Percentiles rank a stretch among this genome's conserved stretches.
Evolutionary conservation across 2,888 invertebrate genomes (phyloP).

Genomic region (Pachliopta kotzebuea): DNA sequence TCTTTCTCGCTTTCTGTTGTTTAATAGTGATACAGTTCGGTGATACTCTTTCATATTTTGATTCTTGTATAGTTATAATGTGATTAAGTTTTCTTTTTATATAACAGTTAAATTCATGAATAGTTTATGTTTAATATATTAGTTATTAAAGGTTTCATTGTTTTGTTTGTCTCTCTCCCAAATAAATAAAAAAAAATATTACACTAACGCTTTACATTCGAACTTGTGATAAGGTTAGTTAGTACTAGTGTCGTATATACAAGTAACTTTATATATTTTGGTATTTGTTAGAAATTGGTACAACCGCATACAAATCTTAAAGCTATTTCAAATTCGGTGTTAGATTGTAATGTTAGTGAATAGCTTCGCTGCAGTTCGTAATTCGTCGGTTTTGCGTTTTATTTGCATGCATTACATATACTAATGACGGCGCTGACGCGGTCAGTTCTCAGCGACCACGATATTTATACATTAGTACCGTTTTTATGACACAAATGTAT

Average conservation of each 20-base stretch:
- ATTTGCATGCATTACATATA: constrained; percentile 10
- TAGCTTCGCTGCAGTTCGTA: constrained; percentile 35
- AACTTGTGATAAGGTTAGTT: no score
- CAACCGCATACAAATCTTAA: neutral
- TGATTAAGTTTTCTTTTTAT: no score
- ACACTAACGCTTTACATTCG: no score
- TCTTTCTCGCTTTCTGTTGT: constrained; percentile 5
- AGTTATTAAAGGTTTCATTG: no score
- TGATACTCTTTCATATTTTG: neutral
- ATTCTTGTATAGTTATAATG: no score
- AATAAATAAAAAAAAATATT: no score
- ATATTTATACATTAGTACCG: constrained; percentile 7
- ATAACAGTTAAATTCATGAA: no score
- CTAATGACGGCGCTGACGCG: constrained; percentile 11
- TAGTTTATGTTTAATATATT: no score
- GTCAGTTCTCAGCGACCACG: constrained; percentile 5
- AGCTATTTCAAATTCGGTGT: constrained; percentile 16
- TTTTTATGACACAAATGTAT: neutral
- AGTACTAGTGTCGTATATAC: no score
- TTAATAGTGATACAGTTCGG: neutral
- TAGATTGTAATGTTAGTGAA: constrained; percentile 19
- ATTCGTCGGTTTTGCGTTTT: constrained; percentile 30
- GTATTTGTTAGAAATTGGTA: neutral
- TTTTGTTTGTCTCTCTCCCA: no score
- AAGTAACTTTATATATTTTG: no score